Conservation (phyloP, 1,140 invertebrate species). For the Palaemon carinicauda region DNA sequence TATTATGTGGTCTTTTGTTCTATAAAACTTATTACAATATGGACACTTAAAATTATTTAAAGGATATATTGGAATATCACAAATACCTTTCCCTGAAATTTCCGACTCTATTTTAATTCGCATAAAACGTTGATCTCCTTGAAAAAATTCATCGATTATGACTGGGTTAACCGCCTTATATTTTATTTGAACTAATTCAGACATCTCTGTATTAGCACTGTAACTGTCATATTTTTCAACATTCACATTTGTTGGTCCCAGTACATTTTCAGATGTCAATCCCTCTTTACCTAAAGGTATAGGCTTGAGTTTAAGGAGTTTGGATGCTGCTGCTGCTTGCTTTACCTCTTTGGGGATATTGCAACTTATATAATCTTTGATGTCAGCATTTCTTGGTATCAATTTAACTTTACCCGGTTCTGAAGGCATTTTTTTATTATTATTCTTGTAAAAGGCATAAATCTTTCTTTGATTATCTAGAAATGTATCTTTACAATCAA, state of each 20-base stretch:
- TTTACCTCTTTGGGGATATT: no score
- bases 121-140: not conserved
- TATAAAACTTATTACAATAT: conserved; percentile 35
- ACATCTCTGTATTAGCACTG: conserved; percentile 26
- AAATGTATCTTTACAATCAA: conserved; percentile 28
- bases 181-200: conserved; percentile 7
- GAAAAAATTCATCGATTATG: conserved; percentile 30
- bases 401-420: no score
- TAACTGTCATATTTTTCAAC: conserved; percentile 34
- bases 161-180: not conserved
- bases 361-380: no score
- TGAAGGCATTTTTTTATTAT: no score
- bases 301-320: not conserved
- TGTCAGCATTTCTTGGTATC: no score
- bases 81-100: not conserved
- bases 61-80: conserved; percentile 29
- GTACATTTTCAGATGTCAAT: not conserved
- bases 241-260: conserved; percentile 34
- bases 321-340: not conserved
- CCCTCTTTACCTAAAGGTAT: not conserved
- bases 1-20: conserved; percentile 45
- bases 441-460: not conserved
- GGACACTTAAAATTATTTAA: conserved; percentile 34
- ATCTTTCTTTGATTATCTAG: conserved; percentile 36
- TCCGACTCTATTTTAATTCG: conserved; percentile 29